Evolutionary conservation across 2,113 vertebrate species (phyloP).

Genomic region (Alaudala cheleensis): DNA sequence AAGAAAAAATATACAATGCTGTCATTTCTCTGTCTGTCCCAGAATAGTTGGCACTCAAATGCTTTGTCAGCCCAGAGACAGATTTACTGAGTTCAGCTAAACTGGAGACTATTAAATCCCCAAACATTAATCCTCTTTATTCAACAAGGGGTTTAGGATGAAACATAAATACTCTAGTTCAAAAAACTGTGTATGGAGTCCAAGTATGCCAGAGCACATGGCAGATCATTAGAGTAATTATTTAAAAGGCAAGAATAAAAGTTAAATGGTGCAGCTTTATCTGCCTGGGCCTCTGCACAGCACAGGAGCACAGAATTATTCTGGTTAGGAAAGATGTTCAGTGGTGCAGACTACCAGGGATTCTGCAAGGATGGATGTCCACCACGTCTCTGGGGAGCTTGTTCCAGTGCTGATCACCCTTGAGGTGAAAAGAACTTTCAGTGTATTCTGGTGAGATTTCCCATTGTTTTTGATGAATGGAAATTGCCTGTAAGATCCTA

Average conservation of each 20-base stretch:
- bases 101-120: not conserved
- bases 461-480: not conserved
- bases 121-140: constrained; percentile 31
- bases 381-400: not conserved
- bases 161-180: not conserved
- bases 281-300: not conserved
- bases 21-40: not conserved
- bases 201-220: not conserved
- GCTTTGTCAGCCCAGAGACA: not conserved
- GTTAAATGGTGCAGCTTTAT: not conserved
- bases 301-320: not conserved
- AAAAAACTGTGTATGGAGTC: not conserved
- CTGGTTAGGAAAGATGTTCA: not conserved
- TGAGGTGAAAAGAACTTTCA: not conserved
- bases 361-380: not conserved
- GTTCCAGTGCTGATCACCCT: not conserved
- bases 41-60: not conserved
- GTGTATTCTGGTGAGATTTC: not conserved
- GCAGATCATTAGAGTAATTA: not conserved
- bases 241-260: not conserved
- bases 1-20: not conserved
- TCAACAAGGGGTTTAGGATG: not conserved
- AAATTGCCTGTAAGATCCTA: not conserved
- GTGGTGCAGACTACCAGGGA: not conserved
- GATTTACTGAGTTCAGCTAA: constrained; percentile 31